Evolutionary conservation across 2,888 invertebrate genomes (phyloP), one percentile per base, ranked within the genome.

Genomic region (Amblyjoppa proteus): DNA sequence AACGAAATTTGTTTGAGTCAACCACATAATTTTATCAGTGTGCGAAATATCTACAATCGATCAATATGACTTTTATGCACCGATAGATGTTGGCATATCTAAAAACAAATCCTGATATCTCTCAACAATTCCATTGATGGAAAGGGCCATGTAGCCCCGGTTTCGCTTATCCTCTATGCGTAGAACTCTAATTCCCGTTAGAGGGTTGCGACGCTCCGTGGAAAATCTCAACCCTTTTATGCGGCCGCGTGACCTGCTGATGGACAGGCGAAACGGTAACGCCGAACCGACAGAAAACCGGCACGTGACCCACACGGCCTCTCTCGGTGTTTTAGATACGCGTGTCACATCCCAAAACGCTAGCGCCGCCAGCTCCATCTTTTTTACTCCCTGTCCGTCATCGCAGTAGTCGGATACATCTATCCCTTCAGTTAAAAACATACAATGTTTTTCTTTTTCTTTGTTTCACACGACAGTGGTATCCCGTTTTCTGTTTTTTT

Each of bases 161-260:
- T 49, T 38, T 49, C 64, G 31, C 25, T 13, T 16, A 20, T 71
- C 69, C 41, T 58, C 34, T 61, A 31, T 38, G 66, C 51, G 68
- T 69, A 49, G 34, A 41, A 41, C 16, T 66, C 49, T 45, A 77
- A 73, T 75, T 68, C 53, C 76, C 76, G 71, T 73, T 56, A 34
- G 31, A 83, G 69, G 83, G 85, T 73, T 49, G 71, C 53, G 75
- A 49, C 41, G 58, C 77, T 11, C 77, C 41, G 74, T 84, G 90
- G 90, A 93, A 93, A 94, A 93, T 93, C 91, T 92, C 93, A 94
- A 94, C 94, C 94, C 94, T 94, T 94, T 92, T 92, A 90, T 89
- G 88, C 83, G 90, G 93, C 91, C 94, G 93, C 94, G 94, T 94
- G 94, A 93, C 93, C 86, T 89, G 91, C 84, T 90, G 92, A 90